Evolutionary conservation across 2,797 vertebrate genomes (phyloP), one percentile per base, ranked within the genome.

Genomic region (Champsocephalus esox): DNA sequence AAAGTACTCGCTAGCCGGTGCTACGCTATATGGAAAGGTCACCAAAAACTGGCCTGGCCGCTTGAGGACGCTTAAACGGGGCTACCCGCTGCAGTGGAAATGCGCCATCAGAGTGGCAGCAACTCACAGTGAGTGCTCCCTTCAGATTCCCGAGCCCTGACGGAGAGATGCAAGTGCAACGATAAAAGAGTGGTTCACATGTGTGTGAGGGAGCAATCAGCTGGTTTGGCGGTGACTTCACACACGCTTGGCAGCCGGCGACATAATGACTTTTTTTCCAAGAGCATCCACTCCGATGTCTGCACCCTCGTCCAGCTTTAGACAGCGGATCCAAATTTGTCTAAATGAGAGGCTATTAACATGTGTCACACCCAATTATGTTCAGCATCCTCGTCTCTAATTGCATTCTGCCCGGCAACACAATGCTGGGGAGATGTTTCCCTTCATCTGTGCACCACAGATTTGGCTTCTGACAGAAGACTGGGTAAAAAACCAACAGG

Each of bases 281-380:
- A 70, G 50, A 88, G 84, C 70, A 67, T 79, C 83, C 86, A 67
- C 64, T 86, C 62, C 10, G 5, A 77, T 80, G 80, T 11, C 66
- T 43, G 72, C 73, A 73, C 74, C 49, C 57, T 24, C 58, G 17
- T 77, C 82, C 89, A 82, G 87, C 88, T 90, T 85, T 34, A 77
- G 34, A 77, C 70, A 60, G 81, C 28, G 69, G 62, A 77, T 82
- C 74, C 82, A 84, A 69, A 88, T 87, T 72, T 75, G 80, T 88
- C 80, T 77, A 88, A 91, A 92, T 90, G 89, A 93, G 90, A 87
- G 75, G 77, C 88, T 55, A 92, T 93, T 94, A 94, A 84, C 87
- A 87, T 82, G 81, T 91, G 91, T 92, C 92, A 88, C 90, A 90
- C 64, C 45, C 84, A 87, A 86, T 93, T 92, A 92, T 79, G 85